Base-by-base conservation (phyloP, 23 tunicate species). In the Styela plicata region DNA sequence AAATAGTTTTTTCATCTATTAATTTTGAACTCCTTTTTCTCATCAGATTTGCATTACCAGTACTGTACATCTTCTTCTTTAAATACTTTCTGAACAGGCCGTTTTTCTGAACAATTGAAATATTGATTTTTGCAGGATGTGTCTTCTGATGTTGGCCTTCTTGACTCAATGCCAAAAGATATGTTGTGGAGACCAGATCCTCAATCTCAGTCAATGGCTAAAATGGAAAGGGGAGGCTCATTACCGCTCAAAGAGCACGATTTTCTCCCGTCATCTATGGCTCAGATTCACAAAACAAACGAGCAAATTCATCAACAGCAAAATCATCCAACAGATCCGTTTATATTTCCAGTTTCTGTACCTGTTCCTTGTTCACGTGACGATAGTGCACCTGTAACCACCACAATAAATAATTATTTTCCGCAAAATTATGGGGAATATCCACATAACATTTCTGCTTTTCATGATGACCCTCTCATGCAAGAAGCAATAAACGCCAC, bases 401-500 rank as follows among this genome's bases (percentile, higher is more conserved):
- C 66, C 21, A 25, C 81, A 65, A 33, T 20, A 23, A 16, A 44
- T 25, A 76, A 44, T 36, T 76, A 33, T 69, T 76, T 36, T 53
- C 52, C 63, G 1, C 31, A 29, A 67, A 19, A 67, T 22, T 67
- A 18, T 29, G 71, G 22, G n/a, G 71, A 67, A 67, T 67, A 67
- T 22, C 17, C 33, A 18, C 36, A 76, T 36, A 27, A 22, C n/a
- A 25, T 53, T 13, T 31, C 64, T 1, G 81, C 81, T 36, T 73
- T 73, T 2, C 89, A 91, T 64, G 97, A 91, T 36, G 97, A 91
- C 53, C 91, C 88, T 1, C 57, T 91, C 53, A 91, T 91, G 97
- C 91, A 90, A 64, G 97, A 91, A 61, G 97, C 97, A 21, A 80
- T 87, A 7, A 87, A 91, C 53, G 97, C 87, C 18, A 91, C 97